Conservation (phyloP, 2,888 invertebrate genomes). For the Diadegma fenestrale region DNA sequence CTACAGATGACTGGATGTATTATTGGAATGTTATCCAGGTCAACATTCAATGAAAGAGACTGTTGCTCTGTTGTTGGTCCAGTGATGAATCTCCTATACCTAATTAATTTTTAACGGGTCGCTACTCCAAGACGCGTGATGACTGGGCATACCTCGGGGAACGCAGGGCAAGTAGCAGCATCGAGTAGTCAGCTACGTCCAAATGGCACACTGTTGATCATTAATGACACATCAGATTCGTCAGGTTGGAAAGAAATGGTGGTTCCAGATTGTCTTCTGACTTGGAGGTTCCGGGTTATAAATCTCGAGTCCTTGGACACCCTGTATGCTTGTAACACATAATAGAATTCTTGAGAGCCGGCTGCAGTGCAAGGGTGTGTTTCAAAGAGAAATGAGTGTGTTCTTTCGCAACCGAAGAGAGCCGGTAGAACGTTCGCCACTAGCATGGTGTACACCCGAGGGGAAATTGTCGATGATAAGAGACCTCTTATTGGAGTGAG, state of each 20-base stretch:
- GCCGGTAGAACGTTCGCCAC: constrained; percentile 31
- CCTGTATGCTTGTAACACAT: constrained; percentile 13
- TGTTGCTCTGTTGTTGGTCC: neutral
- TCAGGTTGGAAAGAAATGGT: neutral
- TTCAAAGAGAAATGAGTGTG: constrained; percentile 42
- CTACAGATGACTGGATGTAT: neutral
- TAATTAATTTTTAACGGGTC: neutral
- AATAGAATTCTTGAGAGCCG: constrained; percentile 29
- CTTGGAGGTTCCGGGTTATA: neutral
- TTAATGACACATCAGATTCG: neutral
- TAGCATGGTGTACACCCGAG: constrained; percentile 22
- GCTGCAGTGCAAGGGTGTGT: constrained; percentile 13
- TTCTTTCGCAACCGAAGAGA: constrained; percentile 43
- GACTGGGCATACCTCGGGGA: neutral
- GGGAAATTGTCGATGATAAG: constrained; percentile 48
- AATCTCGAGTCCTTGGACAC: neutral
- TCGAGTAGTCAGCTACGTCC: neutral
- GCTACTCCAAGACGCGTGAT: neutral
- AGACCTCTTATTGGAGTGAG: constrained; percentile 47
- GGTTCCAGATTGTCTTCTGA: neutral
- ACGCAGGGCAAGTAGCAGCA: neutral
- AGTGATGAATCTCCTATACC: neutral
- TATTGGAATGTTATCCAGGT: neutral
- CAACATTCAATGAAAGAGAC: neutral
- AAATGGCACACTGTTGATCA: neutral